Conservation (phyloP, 2,888 invertebrate species). For the Nomada ruficornis region DNA sequence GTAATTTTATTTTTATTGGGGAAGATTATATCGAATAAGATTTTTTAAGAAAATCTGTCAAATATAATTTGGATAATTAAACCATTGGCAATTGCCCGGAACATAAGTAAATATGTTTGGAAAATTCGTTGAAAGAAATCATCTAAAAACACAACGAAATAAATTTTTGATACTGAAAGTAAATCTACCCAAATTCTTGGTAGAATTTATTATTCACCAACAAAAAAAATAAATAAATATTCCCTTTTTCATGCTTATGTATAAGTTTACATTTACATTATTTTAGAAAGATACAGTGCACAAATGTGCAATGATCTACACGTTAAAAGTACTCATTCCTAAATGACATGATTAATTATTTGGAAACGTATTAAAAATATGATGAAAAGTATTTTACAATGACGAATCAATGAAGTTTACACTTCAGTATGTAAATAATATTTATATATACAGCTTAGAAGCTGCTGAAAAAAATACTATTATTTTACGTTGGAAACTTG, state of each 20-base stretch:
- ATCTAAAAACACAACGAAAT: slow-evolving; percentile 22
- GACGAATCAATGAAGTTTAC: slow-evolving; percentile 37
- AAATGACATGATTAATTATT: slow-evolving; percentile 44
- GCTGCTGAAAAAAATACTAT: slow-evolving; percentile 39
- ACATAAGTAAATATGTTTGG: slow-evolving; percentile 39
- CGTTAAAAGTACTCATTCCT: slow-evolving; percentile 38
- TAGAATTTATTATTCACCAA: slow-evolving; percentile 1
- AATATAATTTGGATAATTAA: slow-evolving; percentile 13
- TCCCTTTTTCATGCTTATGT: slow-evolving; percentile 3
- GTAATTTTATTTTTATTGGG: not conserved
- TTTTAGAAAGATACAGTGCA: slow-evolving; percentile 21
- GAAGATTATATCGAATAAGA: not conserved
- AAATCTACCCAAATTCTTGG: slow-evolving; percentile 20
- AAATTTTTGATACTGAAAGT: slow-evolving; percentile 20
- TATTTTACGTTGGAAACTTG: slow-evolving; percentile 45
- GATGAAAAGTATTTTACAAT: slow-evolving; percentile 53
- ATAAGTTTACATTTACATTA: slow-evolving; percentile 29
- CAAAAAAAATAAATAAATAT: slow-evolving; percentile 39
- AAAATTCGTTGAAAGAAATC: not conserved
- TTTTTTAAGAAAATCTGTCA: not conserved
- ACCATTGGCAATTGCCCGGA: not conserved
- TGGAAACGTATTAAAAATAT: slow-evolving; percentile 41
- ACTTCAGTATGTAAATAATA: slow-evolving; percentile 37
- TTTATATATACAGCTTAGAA: slow-evolving; percentile 20
- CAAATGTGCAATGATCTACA: slow-evolving; percentile 20